Conservation (phyloP, 2,888 invertebrate genomes). For the Druceiella hillmani region DNA sequence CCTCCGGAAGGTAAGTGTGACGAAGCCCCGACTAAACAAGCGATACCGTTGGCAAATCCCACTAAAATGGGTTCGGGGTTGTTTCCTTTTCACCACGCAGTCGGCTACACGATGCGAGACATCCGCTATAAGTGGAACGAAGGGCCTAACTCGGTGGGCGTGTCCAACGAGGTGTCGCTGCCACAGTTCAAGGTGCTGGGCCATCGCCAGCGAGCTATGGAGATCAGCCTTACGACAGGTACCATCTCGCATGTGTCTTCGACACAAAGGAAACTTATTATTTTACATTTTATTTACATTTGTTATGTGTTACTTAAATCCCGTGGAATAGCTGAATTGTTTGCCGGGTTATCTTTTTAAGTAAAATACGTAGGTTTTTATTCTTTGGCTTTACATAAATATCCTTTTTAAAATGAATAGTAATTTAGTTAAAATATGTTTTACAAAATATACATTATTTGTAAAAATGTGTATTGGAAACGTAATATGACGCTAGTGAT, state of each 20-base stretch:
- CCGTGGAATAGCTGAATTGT: no score
- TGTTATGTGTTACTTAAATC: no score
- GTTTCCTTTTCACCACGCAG: slow-evolving; percentile 56
- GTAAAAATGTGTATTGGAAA: no score
- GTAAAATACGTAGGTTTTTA: no score
- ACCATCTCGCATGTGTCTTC: no score
- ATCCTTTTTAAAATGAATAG: no score
- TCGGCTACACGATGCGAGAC: slow-evolving; percentile 98
- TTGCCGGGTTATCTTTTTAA: no score
- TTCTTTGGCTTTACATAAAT: no score
- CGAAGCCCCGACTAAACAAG: slow-evolving; percentile 19
- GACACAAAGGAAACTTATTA: neutral
- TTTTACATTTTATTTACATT: no score
- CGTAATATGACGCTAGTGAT: no score
- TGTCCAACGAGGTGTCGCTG: slow-evolving; percentile 92
- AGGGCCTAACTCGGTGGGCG: slow-evolving; percentile 91
- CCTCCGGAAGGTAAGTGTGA: slow-evolving; percentile 13
- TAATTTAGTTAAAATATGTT: no score
- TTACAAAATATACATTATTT: no score
- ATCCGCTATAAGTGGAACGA: slow-evolving; percentile 97
- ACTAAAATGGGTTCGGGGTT: slow-evolving; percentile 52
- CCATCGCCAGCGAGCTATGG: slow-evolving; percentile 92
- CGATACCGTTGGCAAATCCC: slow-evolving; percentile 37
- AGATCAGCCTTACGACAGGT: slow-evolving; percentile 96
- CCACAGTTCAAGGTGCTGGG: slow-evolving; percentile 98